These are phyloP conservation scores for Chunga burmeisteri DNA, from an alignment of 2,113 vertebrate genomes.

Conservation along the genomic window DNA sequence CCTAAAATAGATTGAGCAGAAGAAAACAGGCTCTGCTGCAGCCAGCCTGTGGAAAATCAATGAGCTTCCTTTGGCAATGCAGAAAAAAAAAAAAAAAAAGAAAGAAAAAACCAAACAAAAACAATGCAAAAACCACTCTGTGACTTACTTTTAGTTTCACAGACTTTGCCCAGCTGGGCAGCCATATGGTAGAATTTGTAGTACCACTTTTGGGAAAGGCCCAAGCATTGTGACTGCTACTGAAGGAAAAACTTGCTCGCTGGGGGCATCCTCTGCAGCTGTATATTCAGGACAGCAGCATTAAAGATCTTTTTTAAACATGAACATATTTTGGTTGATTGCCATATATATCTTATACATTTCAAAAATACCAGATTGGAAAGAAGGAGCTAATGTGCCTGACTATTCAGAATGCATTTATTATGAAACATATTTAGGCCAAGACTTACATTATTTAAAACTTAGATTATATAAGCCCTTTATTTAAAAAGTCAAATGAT, in stretches of 20 bases:
- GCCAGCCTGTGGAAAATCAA: background rate
- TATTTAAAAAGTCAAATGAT: background rate
- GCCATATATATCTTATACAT: background rate
- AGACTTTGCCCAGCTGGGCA: background rate
- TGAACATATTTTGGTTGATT: background rate
- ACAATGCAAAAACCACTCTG: background rate
- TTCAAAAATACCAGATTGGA: background rate
- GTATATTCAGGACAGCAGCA: background rate
- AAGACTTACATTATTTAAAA: background rate
- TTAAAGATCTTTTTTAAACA: background rate
- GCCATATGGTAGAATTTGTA: background rate
- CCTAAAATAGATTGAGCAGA: background rate
- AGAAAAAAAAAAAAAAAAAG: background rate
- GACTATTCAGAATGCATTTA: background rate
- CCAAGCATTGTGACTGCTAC: background rate
- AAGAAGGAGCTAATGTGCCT: background rate
- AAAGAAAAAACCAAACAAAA: background rate
- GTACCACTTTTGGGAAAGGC: background rate
- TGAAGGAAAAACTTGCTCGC: background rate
- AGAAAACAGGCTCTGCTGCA: background rate
- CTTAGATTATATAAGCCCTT: background rate
- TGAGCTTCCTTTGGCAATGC: background rate
- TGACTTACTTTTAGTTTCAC: background rate
- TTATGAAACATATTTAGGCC: background rate
- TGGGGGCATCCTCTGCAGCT: background rate